A percentile compares a stretch with the other conserved stretches of the same genome.
Conservation (phyloP, 1,140 invertebrate genomes). For the Drosophila albomicans region DNA sequence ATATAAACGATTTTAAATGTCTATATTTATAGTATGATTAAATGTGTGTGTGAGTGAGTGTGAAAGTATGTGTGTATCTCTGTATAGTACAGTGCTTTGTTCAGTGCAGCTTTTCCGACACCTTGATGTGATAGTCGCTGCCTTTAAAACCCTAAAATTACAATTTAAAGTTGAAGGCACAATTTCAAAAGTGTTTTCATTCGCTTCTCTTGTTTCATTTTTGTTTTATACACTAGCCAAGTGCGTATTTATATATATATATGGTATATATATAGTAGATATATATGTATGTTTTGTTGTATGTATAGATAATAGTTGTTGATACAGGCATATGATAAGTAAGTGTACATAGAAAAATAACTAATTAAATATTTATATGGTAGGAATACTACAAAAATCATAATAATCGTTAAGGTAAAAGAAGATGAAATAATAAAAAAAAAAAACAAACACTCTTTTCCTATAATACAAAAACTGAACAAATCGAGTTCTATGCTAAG, state of each 20-base stretch:
- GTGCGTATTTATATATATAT: constrained; percentile 12
- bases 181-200: constrained; percentile 75
- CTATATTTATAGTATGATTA: constrained; percentile 7
- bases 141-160: constrained; percentile 43
- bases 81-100: constrained; percentile 30
- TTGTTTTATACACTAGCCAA: constrained; percentile 55
- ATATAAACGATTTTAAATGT: constrained; percentile 12
- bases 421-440: not conserved
- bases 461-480: constrained; percentile 51
- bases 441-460: constrained; percentile 30
- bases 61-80: constrained; percentile 3
- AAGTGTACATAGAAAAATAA: constrained; percentile 35
- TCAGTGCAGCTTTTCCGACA: constrained; percentile 18
- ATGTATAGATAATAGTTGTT: constrained; percentile 17
- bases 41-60: constrained; percentile 21
- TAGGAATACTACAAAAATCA: constrained; percentile 36
- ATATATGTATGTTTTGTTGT: not conserved
- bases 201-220: constrained; percentile 12
- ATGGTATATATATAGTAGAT: not conserved
- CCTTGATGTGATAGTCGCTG: constrained; percentile 33
- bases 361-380: constrained; percentile 28
- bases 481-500: constrained; percentile 37
- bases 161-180: constrained; percentile 76
- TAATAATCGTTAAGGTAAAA: constrained; percentile 5
- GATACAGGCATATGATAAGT: constrained; percentile 16